phyloP scores from a whole-genome alignment of 2,113 vertebrate species.

The Corythoichthys intestinalis region DNA sequence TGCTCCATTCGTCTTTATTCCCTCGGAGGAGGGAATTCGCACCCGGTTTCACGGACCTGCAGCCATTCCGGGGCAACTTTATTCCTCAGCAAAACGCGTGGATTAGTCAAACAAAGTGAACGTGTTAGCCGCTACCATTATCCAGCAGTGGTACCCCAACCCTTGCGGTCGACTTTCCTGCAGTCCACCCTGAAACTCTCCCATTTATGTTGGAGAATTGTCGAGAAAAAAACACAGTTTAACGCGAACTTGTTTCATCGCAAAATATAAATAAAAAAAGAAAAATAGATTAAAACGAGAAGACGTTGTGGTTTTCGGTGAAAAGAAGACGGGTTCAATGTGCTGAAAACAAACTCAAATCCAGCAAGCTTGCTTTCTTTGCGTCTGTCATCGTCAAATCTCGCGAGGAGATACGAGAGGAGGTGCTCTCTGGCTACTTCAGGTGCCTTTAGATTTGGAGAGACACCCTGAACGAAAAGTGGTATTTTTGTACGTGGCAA shows the following conservation, averaged over 20 bases:
- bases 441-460: neutral
- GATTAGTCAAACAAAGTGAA: constrained; percentile 1
- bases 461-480: no score
- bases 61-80: neutral
- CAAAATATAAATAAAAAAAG: neutral
- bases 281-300: neutral
- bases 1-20: neutral
- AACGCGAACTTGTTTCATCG: neutral
- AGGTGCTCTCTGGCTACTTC: neutral
- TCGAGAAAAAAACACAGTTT: neutral
- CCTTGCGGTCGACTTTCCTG: constrained; percentile 27
- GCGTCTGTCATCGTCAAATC: constrained; percentile 21
- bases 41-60: constrained; percentile 11
- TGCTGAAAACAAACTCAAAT: constrained; percentile 19
- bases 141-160: neutral
- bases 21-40: constrained; percentile 19
- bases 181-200: constrained; percentile 13
- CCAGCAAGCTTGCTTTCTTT: constrained; percentile 28
- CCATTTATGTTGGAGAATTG: neutral
- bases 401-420: constrained; percentile 49
- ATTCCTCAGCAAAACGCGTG: neutral
- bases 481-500: no score
- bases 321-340: constrained; percentile 8
- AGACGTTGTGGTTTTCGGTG: neutral
- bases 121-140: neutral